Evolutionary conservation across 2,797 vertebrate species (phyloP), one percentile per base, ranked within the genome.

Genomic region (Poeciliopsis turneri): DNA sequence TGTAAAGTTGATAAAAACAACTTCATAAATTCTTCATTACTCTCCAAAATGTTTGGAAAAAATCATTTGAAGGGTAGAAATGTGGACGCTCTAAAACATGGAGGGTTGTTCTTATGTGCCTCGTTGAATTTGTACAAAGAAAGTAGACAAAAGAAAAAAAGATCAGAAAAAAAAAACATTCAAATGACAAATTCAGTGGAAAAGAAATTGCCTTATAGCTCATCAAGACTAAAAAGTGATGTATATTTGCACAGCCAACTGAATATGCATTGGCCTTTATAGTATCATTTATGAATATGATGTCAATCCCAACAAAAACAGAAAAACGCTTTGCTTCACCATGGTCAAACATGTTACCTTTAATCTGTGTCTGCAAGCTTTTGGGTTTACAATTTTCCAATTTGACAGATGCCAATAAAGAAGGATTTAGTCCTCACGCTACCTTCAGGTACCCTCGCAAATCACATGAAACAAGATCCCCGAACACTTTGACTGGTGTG

Each of bases 361-460:
- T 64, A 90, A 77, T 77, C 74, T 80, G 28, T 15, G n/a, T 78
- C 69, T 82, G 82, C 23, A 77, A 78, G 72, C 85, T 89, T 82
- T 92, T 89, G 88, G 47, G 74, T 80, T 91, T 83, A 83, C 57
- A 73, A 72, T 91, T 91, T 69, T 86, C 66, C 84, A 59, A 82
- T 76, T 77, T 88, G 92, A 88, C 90, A 90, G 78, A 82, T 89
- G 88, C 86, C 84, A 86, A 47, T 72, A 30, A 85, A 80, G 45
- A 75, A 74, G 82, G 74, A 85, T 87, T 92, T 90, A 77, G 57
- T 45, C 36, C 77, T 53, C 23, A 39, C 75, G 79, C 82, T 84
- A 81, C 77, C 78, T 81, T 83, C 82, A 43, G 86, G 72, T 84
- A 51, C 51, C 75, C 72, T 81, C 83, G 66, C 61, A 77, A 78